These are phyloP conservation scores for Amphiduros pacificus DNA, from an alignment of 2,888 invertebrate species.

Conservation along the genomic window DNA sequence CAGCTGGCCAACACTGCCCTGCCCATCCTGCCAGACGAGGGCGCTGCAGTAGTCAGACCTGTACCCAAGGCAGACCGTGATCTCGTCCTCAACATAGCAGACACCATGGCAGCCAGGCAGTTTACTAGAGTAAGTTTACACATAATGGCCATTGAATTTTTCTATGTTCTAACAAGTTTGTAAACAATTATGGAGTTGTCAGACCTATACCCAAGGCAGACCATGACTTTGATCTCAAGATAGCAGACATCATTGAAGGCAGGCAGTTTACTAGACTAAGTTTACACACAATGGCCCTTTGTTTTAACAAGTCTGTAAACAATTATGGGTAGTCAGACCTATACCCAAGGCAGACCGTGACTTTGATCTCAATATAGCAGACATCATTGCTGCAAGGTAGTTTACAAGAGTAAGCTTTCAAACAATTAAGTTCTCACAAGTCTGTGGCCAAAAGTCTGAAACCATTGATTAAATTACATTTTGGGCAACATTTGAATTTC, in stretches of 20 bases:
- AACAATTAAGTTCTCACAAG: too few relatives aligned
- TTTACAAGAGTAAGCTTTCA: conserved; percentile 51
- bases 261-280: conserved; percentile 50
- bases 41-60: conserved; percentile 29
- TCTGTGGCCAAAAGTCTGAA: too few relatives aligned
- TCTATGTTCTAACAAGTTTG: too few relatives aligned
- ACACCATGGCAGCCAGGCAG: conserved; percentile 62
- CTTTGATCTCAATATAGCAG: conserved; percentile 49
- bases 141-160: too few relatives aligned
- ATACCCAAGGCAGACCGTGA: conserved; percentile 36
- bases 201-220: conserved; percentile 38
- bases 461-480: too few relatives aligned
- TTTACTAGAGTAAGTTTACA: conserved; percentile 51
- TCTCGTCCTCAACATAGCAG: conserved; percentile 50
- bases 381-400: conserved; percentile 62
- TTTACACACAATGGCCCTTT: too few relatives aligned
- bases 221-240: conserved; percentile 39
- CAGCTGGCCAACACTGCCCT: conserved; percentile 89
- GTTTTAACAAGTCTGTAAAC: too few relatives aligned
- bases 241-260: conserved; percentile 63
- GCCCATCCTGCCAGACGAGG: conserved; percentile 62
- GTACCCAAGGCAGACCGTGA: conserved; percentile 36
- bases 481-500: too few relatives aligned
- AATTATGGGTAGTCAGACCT: conserved; percentile 28
- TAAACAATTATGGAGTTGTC: too few relatives aligned